Evolutionary conservation across 2,113 vertebrate genomes (phyloP).

Genomic region (Notothenia coriiceps): DNA sequence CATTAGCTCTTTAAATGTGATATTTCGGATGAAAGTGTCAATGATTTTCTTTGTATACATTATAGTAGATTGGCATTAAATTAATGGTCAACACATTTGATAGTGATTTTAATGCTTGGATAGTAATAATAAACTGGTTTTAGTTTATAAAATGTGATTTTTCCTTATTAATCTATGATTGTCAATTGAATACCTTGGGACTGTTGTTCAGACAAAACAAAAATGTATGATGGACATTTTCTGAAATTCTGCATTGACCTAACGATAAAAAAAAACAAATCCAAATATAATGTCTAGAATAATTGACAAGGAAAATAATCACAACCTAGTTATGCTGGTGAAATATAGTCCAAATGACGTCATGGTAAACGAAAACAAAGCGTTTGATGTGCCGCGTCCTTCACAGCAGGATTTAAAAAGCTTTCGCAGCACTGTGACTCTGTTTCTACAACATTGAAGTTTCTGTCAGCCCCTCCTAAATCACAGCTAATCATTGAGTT

Average conservation of each 20-base stretch:
- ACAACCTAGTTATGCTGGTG: not conserved
- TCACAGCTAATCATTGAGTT: slow-evolving; percentile 60
- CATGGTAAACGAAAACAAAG: not conserved
- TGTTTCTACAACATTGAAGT: slow-evolving; percentile 37
- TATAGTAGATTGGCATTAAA: too few species aligned
- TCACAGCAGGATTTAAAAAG: slow-evolving; percentile 19
- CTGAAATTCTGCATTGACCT: too few species aligned
- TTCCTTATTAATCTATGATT: not conserved
- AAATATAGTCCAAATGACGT: not conserved
- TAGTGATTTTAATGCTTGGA: not conserved
- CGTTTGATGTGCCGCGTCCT: not conserved
- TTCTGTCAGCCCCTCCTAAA: slow-evolving; percentile 52
- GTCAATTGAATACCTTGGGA: not conserved
- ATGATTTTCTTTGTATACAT: too few species aligned
- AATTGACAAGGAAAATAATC: not conserved
- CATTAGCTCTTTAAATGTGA: too few species aligned
- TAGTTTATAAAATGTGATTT: not conserved
- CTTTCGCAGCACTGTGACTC: not conserved
- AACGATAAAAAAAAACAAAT: too few species aligned
- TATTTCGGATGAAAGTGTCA: too few species aligned
- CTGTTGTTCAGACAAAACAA: not conserved
- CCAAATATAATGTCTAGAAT: not conserved
- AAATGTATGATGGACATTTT: not conserved
- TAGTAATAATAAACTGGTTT: not conserved
- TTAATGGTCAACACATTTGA: not conserved